phyloP scores from a whole-genome alignment of 2,888 invertebrate species.

The Aproaerema taeniolella region DNA sequence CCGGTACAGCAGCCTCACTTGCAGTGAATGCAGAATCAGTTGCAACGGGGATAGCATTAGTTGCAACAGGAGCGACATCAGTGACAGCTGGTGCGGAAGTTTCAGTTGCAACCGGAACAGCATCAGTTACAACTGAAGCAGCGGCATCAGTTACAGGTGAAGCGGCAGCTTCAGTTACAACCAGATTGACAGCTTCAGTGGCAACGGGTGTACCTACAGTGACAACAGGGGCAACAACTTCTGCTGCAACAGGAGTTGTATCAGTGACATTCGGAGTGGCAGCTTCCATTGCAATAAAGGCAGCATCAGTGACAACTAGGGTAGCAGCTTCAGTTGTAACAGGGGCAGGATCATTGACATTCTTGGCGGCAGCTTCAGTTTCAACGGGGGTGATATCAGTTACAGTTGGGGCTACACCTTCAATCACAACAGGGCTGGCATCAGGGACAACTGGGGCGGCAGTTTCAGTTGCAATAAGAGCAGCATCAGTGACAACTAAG shows the following conservation, averaged over 20 bases:
- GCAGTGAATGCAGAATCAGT: background rate
- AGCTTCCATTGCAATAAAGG: background rate
- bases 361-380: conserved; percentile 4
- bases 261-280: conserved; percentile 1
- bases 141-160: background rate
- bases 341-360: background rate
- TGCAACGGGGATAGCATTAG: background rate
- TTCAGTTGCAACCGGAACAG: conserved; percentile 11
- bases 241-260: conserved; percentile 5
- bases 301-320: background rate
- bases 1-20: background rate
- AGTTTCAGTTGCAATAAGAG: background rate
- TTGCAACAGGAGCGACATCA: background rate
- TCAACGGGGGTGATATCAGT: conserved; percentile 6
- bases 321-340: background rate
- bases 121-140: conserved; percentile 6
- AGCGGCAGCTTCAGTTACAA: background rate
- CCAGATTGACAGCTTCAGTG: background rate
- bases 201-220: conserved; percentile 5
- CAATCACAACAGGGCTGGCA: background rate
- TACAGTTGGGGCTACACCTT: background rate
- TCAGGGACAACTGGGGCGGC: conserved; percentile 2
- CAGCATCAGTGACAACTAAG: conserved; percentile 5
- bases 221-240: conserved; percentile 2
- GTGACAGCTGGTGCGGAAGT: background rate